phyloP scores from a whole-genome alignment of 2,113 vertebrate genomes.

The Platysternon megacephalum region DNA sequence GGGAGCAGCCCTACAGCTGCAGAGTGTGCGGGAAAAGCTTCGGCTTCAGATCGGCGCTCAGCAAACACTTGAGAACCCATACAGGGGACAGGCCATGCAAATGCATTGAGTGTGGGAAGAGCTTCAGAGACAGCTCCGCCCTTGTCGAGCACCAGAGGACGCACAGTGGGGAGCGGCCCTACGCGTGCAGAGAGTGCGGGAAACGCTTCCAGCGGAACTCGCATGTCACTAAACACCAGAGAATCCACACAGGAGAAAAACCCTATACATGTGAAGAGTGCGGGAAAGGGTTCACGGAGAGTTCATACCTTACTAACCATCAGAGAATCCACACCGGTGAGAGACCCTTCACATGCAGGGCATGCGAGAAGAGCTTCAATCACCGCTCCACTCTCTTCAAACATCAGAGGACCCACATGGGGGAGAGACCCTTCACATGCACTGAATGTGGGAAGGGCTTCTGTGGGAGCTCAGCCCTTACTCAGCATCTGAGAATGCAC shows the following conservation, averaged over 20 bases:
- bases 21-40: slow-evolving; percentile 60
- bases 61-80: slow-evolving; percentile 22
- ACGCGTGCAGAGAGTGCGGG: neutral
- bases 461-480: slow-evolving; percentile 4
- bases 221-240: slow-evolving; percentile 19
- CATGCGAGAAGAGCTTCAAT: no score
- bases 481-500: neutral
- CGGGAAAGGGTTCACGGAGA: neutral
- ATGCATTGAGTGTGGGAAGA: neutral
- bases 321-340: no score
- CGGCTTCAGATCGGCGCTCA: neutral
- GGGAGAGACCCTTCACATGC: no score
- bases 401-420: no score
- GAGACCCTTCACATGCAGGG: no score
- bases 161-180: neutral
- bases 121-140: slow-evolving; percentile 1
- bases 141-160: slow-evolving; percentile 17
- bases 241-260: neutral
- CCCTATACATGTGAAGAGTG: neutral
- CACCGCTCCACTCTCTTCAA: no score
- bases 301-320: slow-evolving; percentile 50
- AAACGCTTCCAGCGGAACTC: slow-evolving; percentile 1
- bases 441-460: neutral
- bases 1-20: slow-evolving; percentile 62
- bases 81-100: slow-evolving; percentile 15